Base-by-base conservation (phyloP, 1,140 invertebrate species). In the Archivesica marissinica region DNA sequence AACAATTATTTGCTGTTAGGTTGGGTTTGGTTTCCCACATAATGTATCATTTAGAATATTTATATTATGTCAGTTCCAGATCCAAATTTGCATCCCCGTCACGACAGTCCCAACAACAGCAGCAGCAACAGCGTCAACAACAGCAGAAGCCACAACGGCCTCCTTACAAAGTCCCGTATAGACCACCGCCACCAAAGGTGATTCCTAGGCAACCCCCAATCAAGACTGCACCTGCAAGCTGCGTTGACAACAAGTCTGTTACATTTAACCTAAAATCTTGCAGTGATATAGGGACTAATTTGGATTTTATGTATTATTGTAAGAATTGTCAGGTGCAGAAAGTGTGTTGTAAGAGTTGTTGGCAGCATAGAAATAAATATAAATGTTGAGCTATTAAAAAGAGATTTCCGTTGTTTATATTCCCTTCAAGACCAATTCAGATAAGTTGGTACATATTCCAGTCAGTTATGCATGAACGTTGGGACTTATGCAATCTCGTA, bases 301-400 rank as follows among this genome's bases (percentile, higher is more conserved):
- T n/a, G 33, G 20, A 50, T 20, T 28, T 30, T 13, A 56, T 3
- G 0, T 9, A 23, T 52, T 76, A 54, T 47, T 76, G 72, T 33
- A 76, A 44, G 20, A 50, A 23, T 54, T 13, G 13, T 3, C 9
- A 76, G 7, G 47, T 76, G 2, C 28, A 54, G 35, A 30, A 17
- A 30, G 44, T 33, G 28, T 76, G 72, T 33, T 76, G 72, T 76
- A 76, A 56, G 35, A 76, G 47, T 56, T 76, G 72, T 76, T 76
- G 41, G 30, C 72, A 44, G 25, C 47, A 76, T 33, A 56, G 23
- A 30, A 13, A 20, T 7, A 61, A 61, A 20, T 52, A 52, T 7
- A 52, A n/a, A n/a, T n/a, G n/a, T n/a, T n/a, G n/a, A n/a, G n/a
- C n/a, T n/a, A n/a, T n/a, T n/a, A n/a, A n/a, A n/a, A n/a, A n/a